Percentiles rank a stretch among this genome's conserved stretches.
Conservation (phyloP, 2,888 invertebrate genomes). For the Ctena decussata region DNA sequence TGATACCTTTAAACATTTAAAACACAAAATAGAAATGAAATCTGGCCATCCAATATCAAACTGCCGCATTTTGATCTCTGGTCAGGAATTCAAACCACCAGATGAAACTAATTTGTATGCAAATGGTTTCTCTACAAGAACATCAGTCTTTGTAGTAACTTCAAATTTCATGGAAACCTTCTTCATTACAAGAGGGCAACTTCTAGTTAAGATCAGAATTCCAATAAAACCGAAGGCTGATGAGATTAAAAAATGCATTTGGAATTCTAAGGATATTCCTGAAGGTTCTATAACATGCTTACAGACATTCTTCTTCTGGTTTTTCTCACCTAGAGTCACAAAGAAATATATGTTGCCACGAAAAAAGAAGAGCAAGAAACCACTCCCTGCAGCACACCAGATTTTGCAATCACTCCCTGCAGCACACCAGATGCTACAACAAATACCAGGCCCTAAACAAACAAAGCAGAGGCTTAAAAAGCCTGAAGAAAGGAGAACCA, state of each 20-base stretch:
- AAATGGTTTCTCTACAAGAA: conserved; percentile 71
- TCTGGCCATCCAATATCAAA: conserved; percentile 73
- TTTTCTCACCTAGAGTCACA: conserved; percentile 65
- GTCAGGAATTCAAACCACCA: conserved; percentile 69
- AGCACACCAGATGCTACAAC: neutral
- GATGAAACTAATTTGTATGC: conserved; percentile 71
- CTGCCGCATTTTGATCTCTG: conserved; percentile 73
- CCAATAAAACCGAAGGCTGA: conserved; percentile 66
- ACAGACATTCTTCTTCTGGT: conserved; percentile 80
- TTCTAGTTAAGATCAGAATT: conserved; percentile 73
- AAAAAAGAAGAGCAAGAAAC: conserved; percentile 43
- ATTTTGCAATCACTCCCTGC: conserved; percentile 41
- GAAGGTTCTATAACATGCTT: conserved; percentile 77
- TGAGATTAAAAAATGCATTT: conserved; percentile 74
- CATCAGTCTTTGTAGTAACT: conserved; percentile 74
- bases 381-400: conserved; percentile 59
- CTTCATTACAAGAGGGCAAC: conserved; percentile 72
- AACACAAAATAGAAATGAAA: conserved; percentile 76
- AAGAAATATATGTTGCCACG: conserved; percentile 40
- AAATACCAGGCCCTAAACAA: neutral
- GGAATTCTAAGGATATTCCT: conserved; percentile 74
- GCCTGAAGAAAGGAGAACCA: neutral
- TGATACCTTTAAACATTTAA: conserved; percentile 72
- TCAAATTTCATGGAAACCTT: conserved; percentile 67
- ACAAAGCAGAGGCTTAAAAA: neutral